These are phyloP conservation scores for Chelon auratus DNA, from an alignment of 2,797 vertebrate species.

Conservation along the genomic window DNA sequence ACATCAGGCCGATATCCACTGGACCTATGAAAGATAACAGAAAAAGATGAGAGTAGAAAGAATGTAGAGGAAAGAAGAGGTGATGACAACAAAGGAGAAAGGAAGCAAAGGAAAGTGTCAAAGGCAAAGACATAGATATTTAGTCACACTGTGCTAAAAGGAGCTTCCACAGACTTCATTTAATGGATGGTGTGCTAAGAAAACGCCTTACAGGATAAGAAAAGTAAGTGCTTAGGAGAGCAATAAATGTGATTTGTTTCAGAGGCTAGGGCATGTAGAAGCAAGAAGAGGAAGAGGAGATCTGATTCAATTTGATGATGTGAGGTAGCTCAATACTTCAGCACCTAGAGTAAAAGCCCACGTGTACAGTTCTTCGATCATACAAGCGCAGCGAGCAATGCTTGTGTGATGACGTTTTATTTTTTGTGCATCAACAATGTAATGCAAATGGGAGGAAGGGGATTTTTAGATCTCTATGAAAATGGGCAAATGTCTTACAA, in stretches of 20 bases:
- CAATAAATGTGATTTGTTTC: conserved; percentile 36
- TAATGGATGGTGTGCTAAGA: conserved; percentile 24
- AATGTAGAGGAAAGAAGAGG: neutral
- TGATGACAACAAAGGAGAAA: conserved; percentile 6
- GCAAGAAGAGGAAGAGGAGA: conserved; percentile 3
- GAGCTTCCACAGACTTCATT: neutral
- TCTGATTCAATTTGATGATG: conserved; percentile 36
- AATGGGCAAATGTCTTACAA: no score
- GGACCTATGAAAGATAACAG: conserved; percentile 84
- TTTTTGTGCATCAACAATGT: neutral
- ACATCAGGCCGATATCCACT: conserved; percentile 87
- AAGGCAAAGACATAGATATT: conserved; percentile 18
- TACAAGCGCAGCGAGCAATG: neutral
- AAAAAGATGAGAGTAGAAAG: neutral
- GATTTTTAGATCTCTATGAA: neutral
- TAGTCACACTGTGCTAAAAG: conserved; percentile 22
- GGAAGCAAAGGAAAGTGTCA: conserved; percentile 6
- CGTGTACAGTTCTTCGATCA: neutral
- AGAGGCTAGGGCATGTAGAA: neutral
- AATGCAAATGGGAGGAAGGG: neutral
- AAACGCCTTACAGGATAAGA: conserved; percentile 15
- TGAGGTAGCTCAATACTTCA: neutral
- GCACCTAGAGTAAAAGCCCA: conserved; percentile 6
- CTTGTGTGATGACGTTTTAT: neutral
- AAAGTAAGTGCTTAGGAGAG: conserved; percentile 28